A percentile compares a stretch with the other conserved stretches of the same genome.
Evolutionary conservation across 2,797 vertebrate species (phyloP).

Genomic region (Urophycis tenuis): DNA sequence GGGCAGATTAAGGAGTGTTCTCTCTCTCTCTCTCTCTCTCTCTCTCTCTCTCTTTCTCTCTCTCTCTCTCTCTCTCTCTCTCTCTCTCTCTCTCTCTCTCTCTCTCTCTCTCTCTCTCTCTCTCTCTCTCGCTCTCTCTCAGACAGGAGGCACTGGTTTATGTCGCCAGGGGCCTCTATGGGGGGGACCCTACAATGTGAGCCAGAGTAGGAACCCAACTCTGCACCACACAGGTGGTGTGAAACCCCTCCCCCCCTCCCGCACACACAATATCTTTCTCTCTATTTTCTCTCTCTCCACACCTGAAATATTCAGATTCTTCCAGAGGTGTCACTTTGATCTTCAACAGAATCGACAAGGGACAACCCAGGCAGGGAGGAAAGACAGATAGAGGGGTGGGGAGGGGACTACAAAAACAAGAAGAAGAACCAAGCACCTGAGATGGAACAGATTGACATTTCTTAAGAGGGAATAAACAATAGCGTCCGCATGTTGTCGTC

Average conservation of each 20-base stretch:
- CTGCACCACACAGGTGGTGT: slow-evolving; percentile 71
- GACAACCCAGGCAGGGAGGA: slow-evolving; percentile 38
- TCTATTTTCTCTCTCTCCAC: slow-evolving; percentile 44
- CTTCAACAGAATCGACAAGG: slow-evolving; percentile 66
- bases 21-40: slow-evolving; percentile 4
- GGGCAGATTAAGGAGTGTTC: slow-evolving; percentile 55
- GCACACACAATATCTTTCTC: slow-evolving; percentile 42
- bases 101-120: background rate
- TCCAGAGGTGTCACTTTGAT: slow-evolving; percentile 74
- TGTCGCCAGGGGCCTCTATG: slow-evolving; percentile 65
- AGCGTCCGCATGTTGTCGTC: slow-evolving; percentile 58
- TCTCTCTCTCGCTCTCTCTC: slow-evolving; percentile 34
- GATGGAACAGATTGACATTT: slow-evolving; percentile 77
- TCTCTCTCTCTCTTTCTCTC: background rate
- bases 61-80: background rate
- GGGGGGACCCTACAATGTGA: slow-evolving; percentile 63
- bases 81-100: slow-evolving; percentile 8
- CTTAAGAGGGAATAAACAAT: slow-evolving; percentile 81
- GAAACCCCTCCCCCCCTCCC: slow-evolving; percentile 59
- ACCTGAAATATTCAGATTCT: slow-evolving; percentile 80
- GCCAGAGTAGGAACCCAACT: slow-evolving; percentile 59
- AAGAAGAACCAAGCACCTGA: slow-evolving; percentile 75
- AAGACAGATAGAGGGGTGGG: slow-evolving; percentile 15
- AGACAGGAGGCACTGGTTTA: slow-evolving; percentile 74
- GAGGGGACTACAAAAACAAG: slow-evolving; percentile 71